Evolutionary conservation across 2,113 vertebrate genomes (phyloP).

Genomic region (Paralichthys olivaceus): DNA sequence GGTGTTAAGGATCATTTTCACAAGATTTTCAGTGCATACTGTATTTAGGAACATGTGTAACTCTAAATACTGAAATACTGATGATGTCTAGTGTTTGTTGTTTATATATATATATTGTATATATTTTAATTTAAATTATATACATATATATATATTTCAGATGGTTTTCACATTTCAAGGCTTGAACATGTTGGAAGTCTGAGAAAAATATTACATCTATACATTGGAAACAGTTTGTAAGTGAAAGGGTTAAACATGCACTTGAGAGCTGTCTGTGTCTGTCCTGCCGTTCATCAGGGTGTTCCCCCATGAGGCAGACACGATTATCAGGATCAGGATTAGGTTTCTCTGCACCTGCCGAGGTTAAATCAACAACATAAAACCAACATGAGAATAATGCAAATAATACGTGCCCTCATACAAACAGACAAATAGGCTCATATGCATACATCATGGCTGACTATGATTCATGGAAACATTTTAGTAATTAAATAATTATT

Average conservation of each 20-base stretch:
- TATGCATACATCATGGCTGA: neutral
- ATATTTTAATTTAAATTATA: too few relatives aligned
- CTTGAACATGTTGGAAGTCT: neutral
- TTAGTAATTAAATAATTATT: constrained; percentile 6
- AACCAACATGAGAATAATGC: constrained; percentile 43
- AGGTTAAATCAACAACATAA: constrained; percentile 49
- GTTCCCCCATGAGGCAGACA: constrained; percentile 52
- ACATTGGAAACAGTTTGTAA: constrained; percentile 4
- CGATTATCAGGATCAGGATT: constrained; percentile 56
- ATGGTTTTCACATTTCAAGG: neutral
- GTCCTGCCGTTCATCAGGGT: constrained; percentile 26
- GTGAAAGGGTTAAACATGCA: constrained; percentile 57
- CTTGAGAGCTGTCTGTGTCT: constrained; percentile 17
- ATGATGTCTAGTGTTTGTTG: too few relatives aligned
- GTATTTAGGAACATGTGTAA: too few relatives aligned
- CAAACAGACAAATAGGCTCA: neutral
- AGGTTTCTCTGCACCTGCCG: constrained; percentile 55
- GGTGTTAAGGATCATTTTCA: too few relatives aligned
- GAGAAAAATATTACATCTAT: neutral
- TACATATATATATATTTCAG: too few relatives aligned
- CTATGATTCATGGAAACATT: neutral
- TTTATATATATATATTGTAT: too few relatives aligned
- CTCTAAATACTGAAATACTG: too few relatives aligned
- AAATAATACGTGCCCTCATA: constrained; percentile 20
- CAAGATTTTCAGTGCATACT: too few relatives aligned